These are phyloP conservation scores for Limosa lapponica DNA, from an alignment of 2,797 vertebrate species.

Conservation along the genomic window DNA sequence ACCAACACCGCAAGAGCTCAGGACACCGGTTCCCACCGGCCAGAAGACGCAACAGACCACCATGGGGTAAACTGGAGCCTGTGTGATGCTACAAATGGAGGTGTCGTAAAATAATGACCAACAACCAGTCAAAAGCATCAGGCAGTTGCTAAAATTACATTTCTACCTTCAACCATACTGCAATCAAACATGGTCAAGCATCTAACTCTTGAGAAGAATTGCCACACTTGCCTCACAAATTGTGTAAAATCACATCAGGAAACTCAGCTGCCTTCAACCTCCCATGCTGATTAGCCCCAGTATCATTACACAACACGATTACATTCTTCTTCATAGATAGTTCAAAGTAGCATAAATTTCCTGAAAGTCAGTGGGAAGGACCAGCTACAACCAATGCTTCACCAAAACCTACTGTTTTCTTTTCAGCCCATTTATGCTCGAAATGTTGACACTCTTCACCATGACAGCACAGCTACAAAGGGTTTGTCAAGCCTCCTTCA, in stretches of 20 bases:
- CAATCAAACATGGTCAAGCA: background rate
- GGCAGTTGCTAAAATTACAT: background rate
- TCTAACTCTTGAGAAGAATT: background rate
- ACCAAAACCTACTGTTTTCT: background rate
- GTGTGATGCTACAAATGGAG: accelerated
- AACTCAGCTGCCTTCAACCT: background rate
- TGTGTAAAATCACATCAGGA: background rate
- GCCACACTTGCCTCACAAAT: background rate
- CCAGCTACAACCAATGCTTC: background rate
- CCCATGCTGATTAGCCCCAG: background rate
- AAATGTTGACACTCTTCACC: constrained; percentile 33
- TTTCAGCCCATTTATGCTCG: background rate
- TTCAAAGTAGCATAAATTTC: background rate
- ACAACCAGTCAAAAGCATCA: background rate
- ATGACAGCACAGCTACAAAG: constrained; percentile 27
- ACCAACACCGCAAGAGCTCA: background rate
- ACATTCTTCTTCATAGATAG: background rate
- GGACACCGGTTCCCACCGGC: background rate
- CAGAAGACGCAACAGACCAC: accelerated
- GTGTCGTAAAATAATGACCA: background rate
- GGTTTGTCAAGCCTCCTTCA: background rate
- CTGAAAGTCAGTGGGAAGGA: background rate
- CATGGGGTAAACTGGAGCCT: accelerated
- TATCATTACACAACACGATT: background rate
- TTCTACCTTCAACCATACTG: background rate